Base-by-base conservation (phyloP, 2,888 invertebrate genomes). In the Dasysyrphus tricinctus region DNA sequence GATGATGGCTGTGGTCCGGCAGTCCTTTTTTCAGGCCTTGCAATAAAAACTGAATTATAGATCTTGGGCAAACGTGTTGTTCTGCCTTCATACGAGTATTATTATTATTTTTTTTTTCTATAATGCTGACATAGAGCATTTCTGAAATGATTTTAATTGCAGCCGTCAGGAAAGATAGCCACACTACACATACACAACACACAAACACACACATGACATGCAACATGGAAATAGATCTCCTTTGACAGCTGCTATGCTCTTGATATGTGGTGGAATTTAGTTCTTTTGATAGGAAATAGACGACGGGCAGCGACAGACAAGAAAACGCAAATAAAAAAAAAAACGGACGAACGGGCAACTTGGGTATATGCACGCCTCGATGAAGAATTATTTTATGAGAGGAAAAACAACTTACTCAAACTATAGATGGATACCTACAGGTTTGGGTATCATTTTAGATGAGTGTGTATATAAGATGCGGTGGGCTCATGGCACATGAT, bases 211-310 rank as follows among this genome's bases (percentile, higher is more conserved):
- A 32, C 34, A 63, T 32, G 47, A 56, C 77, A 80, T 85, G 77
- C 84, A 85, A 80, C 80, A 80, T 85, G 78, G 74, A 85, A 80
- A 85, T 85, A 85, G 85, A 85, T 85, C 85, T 80, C 44, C 54
- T 80, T 73, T 85, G 85, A 85, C 85, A 85, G 85, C 85, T 80
- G 80, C 69, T 56, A 61, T 73, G 73, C 42, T 42, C 69, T 69
- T 84, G 74, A 78, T 75, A 51, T 85, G 59, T 73, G 44, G 59
- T 67, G 76, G 84, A 77, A 78, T 85, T 80, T 57, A 69, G 24
- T 80, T 80, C 76, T 77, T 85, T 73, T 74, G 80, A 80, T 73
- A 56, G 61, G 74, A 70, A 61, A 54, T 44, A 14, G 19, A 14
- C 44, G 19, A 14, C 44, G 19, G 24, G 24, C 39, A 7, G 24